phyloP scores from a whole-genome alignment of 1,140 invertebrate species.

The Pogonus chalceus region DNA sequence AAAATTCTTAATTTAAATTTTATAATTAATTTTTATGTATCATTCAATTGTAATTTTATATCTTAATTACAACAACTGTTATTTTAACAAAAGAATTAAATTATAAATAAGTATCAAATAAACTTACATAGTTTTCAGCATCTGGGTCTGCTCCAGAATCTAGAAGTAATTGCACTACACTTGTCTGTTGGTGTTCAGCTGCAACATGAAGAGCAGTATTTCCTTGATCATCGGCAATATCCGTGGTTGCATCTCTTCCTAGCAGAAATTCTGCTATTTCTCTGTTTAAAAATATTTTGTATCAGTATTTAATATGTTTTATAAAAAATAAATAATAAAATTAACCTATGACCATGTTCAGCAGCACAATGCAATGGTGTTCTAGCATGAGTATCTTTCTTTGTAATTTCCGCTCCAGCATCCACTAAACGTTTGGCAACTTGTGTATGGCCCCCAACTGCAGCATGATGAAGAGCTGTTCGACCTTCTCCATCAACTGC shows the following conservation, averaged over 20 bases:
- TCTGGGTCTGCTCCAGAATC: constrained; percentile 48
- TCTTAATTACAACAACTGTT: no score
- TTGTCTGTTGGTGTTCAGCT: constrained; percentile 65
- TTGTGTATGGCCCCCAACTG: constrained; percentile 60
- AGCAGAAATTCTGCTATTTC: constrained; percentile 56
- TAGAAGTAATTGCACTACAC: constrained; percentile 59
- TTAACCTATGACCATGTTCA: constrained; percentile 55
- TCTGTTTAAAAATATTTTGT: no score
- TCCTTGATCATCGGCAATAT: constrained; percentile 59
- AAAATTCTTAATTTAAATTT: no score
- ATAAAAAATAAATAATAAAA: no score
- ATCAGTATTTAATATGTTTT: no score
- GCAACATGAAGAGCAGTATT: constrained; percentile 74
- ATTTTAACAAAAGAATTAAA: no score
- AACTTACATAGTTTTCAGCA: constrained; percentile 41
- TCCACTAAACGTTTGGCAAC: constrained; percentile 61
- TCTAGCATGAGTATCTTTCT: no score
- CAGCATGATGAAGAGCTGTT: constrained; percentile 63
- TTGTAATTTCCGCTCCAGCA: constrained; percentile 43
- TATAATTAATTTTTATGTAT: no score
- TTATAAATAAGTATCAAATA: no score
- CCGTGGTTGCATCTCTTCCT: constrained; percentile 43
- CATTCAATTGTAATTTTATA: no score
- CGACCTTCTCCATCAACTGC: constrained; percentile 50
- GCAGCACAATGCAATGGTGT: constrained; percentile 66